Base-by-base conservation (phyloP, 2,888 invertebrate genomes). In the Drosophila prolongata region DNA sequence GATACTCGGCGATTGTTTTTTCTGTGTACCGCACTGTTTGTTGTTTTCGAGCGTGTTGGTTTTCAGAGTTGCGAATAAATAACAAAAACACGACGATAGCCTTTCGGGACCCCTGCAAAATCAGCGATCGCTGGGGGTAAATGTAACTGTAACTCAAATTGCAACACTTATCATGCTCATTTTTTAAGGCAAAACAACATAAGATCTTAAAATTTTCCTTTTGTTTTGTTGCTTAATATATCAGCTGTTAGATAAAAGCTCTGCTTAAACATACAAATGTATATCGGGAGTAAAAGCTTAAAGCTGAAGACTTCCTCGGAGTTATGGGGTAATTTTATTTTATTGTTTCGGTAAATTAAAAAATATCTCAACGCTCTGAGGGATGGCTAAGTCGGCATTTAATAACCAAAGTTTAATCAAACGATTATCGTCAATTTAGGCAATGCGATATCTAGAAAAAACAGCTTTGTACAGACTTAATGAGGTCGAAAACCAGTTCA, bases 81-180 rank as follows among this genome's bases (percentile, higher is more conserved):
- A 77, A 81, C 70, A 74, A 76, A 85, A 87, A 81, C 74, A 81
- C 43, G 43, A 13, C 24, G 88, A 81, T 88, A 87, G 84, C 87
- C 81, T 87, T 68, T 74, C 19, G 30, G 30, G 60, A 68, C 71
- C 84, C 61, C 61, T 53, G 37, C 38, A 73, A 16, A 80, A 55
- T 56, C 69, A 42, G 40, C 60, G 59, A 27, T 37, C 53, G 61
- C 38, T 76, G 80, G 80, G 66, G 80, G 67, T 77, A 83, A 80
- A 64, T 76, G 82, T 55, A 65, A 38, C 24, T 54, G 55, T 57
- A 50, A 34, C 34, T 35, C 35, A 16, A 40, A 37, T 44, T 67
- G 68, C 53, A 53, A 11, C 34, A 16, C 50, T 44, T 68, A 68
- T 57, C 40, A 19, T 8, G 37, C 5, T 24, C 14, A 8, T 4